These are phyloP conservation scores for Manis crassicaudata DNA, from an alignment of 2,797 vertebrate genomes.

Conservation along the genomic window DNA sequence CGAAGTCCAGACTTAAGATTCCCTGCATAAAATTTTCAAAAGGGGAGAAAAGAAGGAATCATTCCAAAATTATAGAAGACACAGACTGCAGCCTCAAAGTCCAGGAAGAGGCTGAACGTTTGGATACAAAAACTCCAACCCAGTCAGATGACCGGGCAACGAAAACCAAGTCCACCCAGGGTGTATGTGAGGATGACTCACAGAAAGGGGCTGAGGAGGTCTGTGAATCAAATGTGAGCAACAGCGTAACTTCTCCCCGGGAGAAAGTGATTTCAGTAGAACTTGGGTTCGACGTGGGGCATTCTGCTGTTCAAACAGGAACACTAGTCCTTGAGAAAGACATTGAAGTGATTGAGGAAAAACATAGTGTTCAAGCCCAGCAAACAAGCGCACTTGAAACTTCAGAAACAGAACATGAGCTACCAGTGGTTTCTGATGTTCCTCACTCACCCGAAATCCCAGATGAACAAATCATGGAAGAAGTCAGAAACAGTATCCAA, in stretches of 20 bases:
- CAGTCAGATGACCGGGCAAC: conserved; percentile 41
- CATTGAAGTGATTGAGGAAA: conserved; percentile 66
- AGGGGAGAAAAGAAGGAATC: conserved; percentile 76
- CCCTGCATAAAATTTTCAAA: conserved; percentile 85
- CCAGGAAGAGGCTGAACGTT: conserved; percentile 56
- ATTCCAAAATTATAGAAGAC: conserved; percentile 79
- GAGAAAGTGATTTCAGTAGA: conserved; percentile 77
- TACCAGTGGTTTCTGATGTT: conserved; percentile 7
- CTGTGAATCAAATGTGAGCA: conserved; percentile 32
- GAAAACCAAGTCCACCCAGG: accelerated
- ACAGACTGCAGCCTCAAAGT: conserved; percentile 64
- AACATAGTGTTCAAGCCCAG: conserved; percentile 48
- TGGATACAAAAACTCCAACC: conserved; percentile 68
- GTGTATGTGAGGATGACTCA: neutral
- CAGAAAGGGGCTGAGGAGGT: neutral
- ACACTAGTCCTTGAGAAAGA: conserved; percentile 62
- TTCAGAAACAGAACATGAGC: neutral
- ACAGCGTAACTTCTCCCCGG: neutral
- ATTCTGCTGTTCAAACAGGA: neutral
- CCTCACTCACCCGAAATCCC: neutral
- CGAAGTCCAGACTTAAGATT: conserved; percentile 81
- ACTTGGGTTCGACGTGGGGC: conserved; percentile 53
- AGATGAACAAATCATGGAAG: conserved; percentile 44
- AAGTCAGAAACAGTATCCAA: neutral
- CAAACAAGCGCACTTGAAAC: conserved; percentile 57